Evolutionary conservation across 1,140 invertebrate species (phyloP).

Genomic region (Oedothorax gibbosus): DNA sequence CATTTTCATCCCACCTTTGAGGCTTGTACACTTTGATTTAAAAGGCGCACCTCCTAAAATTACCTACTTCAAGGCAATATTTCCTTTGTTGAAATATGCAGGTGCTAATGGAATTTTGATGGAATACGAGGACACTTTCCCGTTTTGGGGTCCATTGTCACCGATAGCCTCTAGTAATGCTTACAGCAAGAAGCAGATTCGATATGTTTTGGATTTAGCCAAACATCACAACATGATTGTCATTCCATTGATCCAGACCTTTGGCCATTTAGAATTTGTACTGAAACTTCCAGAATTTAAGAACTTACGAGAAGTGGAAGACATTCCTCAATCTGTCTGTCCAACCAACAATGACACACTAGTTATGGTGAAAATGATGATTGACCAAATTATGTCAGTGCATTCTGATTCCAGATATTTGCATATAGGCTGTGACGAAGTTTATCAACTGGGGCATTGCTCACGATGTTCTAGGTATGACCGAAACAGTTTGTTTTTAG

Average conservation of each 20-base stretch:
- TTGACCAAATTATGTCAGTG: slow-evolving; percentile 81
- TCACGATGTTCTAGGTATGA: slow-evolving; percentile 74
- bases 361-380: slow-evolving; percentile 79
- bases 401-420: slow-evolving; percentile 70
- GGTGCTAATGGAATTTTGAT: slow-evolving; percentile 90
- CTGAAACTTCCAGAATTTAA: slow-evolving; percentile 84
- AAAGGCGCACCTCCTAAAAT: slow-evolving; percentile 80
- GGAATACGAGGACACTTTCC: slow-evolving; percentile 96
- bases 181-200: slow-evolving; percentile 79
- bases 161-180: slow-evolving; percentile 80
- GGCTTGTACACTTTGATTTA: slow-evolving; percentile 80
- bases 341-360: slow-evolving; percentile 80
- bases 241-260: slow-evolving; percentile 94
- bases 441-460: slow-evolving; percentile 83
- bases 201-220: slow-evolving; percentile 76
- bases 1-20: slow-evolving; percentile 61
- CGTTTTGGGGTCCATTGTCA: slow-evolving; percentile 79
- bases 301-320: slow-evolving; percentile 80
- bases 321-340: slow-evolving; percentile 85
- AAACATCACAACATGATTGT: slow-evolving; percentile 79
- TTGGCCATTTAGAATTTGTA: slow-evolving; percentile 93
- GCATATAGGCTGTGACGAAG: slow-evolving; percentile 77
- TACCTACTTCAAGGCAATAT: slow-evolving; percentile 75
- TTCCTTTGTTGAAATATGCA: slow-evolving; percentile 74
- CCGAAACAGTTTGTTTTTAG: slow-evolving; percentile 76